Conservation (phyloP, 2,888 invertebrate genomes). For the Hetaerina titia region DNA sequence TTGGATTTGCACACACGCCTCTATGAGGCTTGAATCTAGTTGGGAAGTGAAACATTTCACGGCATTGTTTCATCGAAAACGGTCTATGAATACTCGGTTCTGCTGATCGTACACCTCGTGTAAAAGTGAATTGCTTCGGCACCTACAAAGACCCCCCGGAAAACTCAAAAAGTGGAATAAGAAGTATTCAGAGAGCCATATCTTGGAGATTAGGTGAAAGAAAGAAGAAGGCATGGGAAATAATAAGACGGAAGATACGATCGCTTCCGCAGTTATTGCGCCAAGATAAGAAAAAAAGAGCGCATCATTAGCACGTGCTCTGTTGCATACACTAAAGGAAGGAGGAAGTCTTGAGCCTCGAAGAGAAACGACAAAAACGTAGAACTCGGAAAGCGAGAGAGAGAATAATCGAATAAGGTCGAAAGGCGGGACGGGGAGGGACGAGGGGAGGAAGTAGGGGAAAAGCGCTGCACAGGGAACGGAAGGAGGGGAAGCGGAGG, state of each 20-base stretch:
- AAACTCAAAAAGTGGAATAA: no score
- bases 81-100: no score
- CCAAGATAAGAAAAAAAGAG: neutral
- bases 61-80: no score
- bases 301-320: neutral
- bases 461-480: neutral
- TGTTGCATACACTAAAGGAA: neutral
- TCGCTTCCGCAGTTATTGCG: neutral
- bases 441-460: neutral
- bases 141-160: no score
- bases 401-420: neutral
- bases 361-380: neutral
- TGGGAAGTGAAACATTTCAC: no score
- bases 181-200: no score
- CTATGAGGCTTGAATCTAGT: no score
- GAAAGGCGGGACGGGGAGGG: neutral
- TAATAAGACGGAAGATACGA: neutral
- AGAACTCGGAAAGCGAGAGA: neutral
- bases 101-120: no score
- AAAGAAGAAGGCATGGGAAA: no score
- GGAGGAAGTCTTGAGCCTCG: neutral
- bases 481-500: neutral
- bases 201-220: no score
- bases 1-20: no score
- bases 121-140: no score